Base-by-base conservation (phyloP, 2,888 invertebrate species). In the Troglohyphantes excavatus region DNA sequence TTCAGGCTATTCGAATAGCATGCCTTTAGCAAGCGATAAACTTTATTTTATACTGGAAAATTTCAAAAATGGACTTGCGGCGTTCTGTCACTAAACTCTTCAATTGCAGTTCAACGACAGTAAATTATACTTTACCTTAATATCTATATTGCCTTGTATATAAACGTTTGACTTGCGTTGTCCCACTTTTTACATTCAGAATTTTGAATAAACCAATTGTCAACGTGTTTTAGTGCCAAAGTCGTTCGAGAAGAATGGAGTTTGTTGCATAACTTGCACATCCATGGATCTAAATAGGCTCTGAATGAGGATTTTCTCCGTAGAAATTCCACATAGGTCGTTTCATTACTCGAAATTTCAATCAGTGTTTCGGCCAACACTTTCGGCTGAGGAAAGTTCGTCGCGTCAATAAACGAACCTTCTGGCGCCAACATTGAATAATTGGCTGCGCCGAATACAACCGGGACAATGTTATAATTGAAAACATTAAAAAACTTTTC, bases 321-420 rank as follows among this genome's bases (percentile, higher is more conserved):
- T 3, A 91, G 61, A 27, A 73, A 82, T 13, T 70, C 39, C 1
- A 9, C 46, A 11, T 90, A 91, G 21, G 53, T 17, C 0, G 33
- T 46, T n/a, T 68, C 63, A 67, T 82, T 73, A 26, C n/a, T 78
- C 13, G 73, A 27, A 11, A 91, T 68, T n/a, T 76, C 78, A 1
- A 46, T 43, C 53, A 91, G 67, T 46, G 81, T 17, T 26, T 59
- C 11, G 11, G 89, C 91, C 29, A 91, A 78, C 7, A 75, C 9
- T 67, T 68, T 53, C 1, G 91, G 91, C 11, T 83, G 23, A 6
- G 78, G 72, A 76, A 43, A 91, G 13, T 89, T 33, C 6, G 65
- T 88, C 0, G 92, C 93, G 89, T 93, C 92, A 70, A 93, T 93
- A 90, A 92, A 93, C 1, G 93, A 92, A 21, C 91, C 91, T 19